Percentiles rank a stretch among this genome's conserved stretches.
Conservation (phyloP, 2,797 vertebrate species). For the Anabacerthia variegaticeps region DNA sequence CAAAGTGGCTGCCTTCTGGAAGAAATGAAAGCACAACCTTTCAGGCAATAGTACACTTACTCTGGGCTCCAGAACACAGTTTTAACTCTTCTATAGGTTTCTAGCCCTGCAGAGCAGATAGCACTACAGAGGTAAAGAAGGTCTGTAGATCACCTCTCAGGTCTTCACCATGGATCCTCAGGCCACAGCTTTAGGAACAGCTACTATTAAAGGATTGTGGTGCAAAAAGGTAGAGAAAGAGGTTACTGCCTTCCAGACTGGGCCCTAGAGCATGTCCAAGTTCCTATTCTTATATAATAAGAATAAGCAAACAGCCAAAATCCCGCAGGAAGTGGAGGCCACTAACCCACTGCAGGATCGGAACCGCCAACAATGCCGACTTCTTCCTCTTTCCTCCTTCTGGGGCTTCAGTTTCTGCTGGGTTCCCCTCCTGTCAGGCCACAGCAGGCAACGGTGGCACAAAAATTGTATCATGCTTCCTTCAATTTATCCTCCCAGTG, state of each 20-base stretch:
- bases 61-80: not conserved
- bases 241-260: not conserved
- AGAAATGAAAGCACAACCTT: not conserved
- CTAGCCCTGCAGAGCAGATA: not conserved
- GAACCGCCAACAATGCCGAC: accelerated
- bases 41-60: not conserved
- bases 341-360: not conserved
- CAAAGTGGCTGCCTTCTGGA: not conserved
- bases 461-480: not conserved
- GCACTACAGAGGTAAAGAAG: not conserved
- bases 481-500: not conserved
- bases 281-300: not conserved
- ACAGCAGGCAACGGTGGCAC: not conserved
- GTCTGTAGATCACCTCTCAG: not conserved
- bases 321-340: not conserved
- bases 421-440: not conserved
- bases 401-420: not conserved
- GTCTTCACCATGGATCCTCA: not conserved
- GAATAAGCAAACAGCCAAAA: slow-evolving; percentile 1
- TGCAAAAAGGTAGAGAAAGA: not conserved
- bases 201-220: not conserved
- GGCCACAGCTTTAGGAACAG: not conserved
- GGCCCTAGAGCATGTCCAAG: not conserved
- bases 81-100: not conserved
- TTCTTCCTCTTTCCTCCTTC: not conserved